A percentile compares a stretch with the other conserved stretches of the same genome.
phyloP scores from a whole-genome alignment of 2,888 invertebrate genomes.

The Hartigia nigra region DNA sequence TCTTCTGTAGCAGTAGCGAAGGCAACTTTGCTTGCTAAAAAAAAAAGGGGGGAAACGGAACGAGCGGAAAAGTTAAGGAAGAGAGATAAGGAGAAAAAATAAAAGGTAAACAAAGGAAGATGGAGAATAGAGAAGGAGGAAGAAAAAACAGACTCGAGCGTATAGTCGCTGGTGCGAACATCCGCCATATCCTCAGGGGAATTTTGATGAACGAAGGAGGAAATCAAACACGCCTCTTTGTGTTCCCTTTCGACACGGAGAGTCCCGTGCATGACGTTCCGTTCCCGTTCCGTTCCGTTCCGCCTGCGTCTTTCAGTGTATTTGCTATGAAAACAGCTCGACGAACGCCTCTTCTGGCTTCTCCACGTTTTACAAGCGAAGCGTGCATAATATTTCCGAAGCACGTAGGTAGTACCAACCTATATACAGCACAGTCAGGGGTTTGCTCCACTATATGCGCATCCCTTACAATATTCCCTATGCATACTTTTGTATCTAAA shows the following conservation, averaged over 20 bases:
- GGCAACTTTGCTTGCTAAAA: background rate
- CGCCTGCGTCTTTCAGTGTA: slow-evolving; percentile 33
- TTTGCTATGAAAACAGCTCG: slow-evolving; percentile 45
- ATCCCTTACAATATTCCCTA: background rate
- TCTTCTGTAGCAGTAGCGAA: background rate
- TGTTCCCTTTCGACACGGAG: slow-evolving; percentile 19
- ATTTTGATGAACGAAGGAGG: slow-evolving; percentile 11
- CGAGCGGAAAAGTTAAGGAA: background rate
- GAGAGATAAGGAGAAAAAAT: background rate
- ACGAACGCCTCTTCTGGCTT: slow-evolving; percentile 20
- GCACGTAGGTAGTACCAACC: slow-evolving; percentile 13
- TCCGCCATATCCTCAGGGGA: slow-evolving; percentile 4
- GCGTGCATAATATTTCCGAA: slow-evolving; percentile 36
- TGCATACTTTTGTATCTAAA: slow-evolving; percentile 21
- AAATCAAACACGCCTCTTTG: slow-evolving; percentile 39
- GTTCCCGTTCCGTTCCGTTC: slow-evolving; percentile 1
- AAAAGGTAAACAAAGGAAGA: background rate
- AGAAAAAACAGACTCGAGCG: background rate
- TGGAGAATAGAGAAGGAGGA: background rate
- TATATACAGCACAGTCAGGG: slow-evolving; percentile 4
- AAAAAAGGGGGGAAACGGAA: too few relatives aligned
- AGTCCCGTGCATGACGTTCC: slow-evolving; percentile 1
- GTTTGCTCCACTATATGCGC: background rate
- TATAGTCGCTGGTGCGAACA: background rate
- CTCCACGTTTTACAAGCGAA: background rate